Conservation (phyloP, 1,140 invertebrate species). For the Anastrepha obliqua region DNA sequence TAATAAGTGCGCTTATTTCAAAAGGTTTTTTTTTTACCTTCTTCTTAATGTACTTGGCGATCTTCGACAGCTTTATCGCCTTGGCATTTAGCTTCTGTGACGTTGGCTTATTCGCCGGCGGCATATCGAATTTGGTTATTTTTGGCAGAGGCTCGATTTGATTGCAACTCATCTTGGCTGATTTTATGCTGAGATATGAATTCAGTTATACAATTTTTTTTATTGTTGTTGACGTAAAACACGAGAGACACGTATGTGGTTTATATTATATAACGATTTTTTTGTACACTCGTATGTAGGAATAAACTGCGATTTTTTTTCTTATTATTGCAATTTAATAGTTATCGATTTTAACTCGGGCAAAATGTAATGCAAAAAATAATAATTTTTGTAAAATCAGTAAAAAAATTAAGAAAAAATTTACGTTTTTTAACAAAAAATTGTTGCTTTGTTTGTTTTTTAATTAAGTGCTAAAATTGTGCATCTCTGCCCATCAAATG, state of each 20-base stretch:
- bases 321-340: constrained; percentile 28
- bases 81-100: constrained; percentile 69
- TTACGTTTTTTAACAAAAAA: no score
- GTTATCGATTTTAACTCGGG: not conserved
- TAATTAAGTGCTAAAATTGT: not conserved
- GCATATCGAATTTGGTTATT: constrained; percentile 43
- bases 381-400: no score
- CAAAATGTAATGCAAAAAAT: not conserved
- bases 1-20: no score
- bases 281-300: not conserved
- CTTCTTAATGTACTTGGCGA: constrained; percentile 73
- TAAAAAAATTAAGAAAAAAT: no score
- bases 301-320: constrained; percentile 4
- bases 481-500: no score
- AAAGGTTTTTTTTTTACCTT: constrained; percentile 64
- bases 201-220: no score
- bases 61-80: constrained; percentile 71
- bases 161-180: constrained; percentile 32
- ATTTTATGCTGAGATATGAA: not conserved
- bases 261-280: constrained; percentile 25
- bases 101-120: constrained; percentile 21
- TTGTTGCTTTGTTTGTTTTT: not conserved
- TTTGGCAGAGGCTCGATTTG: constrained; percentile 41
- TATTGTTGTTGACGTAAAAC: not conserved
- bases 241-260: constrained; percentile 4